A percentile compares a stretch with the other conserved stretches of the same genome.
Evolutionary conservation across 2,888 invertebrate species (phyloP).

Genomic region (Leptarthrus brevirostris): DNA sequence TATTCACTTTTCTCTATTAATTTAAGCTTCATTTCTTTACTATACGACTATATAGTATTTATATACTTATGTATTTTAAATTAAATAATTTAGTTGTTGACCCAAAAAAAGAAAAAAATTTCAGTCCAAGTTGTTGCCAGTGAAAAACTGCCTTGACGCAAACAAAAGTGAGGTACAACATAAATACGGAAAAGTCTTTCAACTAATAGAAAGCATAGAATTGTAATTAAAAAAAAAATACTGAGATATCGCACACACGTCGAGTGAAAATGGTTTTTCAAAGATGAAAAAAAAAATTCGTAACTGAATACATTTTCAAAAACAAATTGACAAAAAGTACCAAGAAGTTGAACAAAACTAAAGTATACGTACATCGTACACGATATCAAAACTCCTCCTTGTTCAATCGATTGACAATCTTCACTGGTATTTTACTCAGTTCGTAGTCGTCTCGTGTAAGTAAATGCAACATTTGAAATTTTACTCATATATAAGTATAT

Average conservation of each 20-base stretch:
- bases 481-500: slow-evolving; percentile 38
- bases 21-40: slow-evolving; percentile 9
- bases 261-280: too few relatives aligned
- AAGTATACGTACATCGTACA: not conserved
- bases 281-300: too few relatives aligned
- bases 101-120: slow-evolving; percentile 44
- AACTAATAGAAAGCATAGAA: too few relatives aligned
- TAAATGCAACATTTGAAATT: slow-evolving; percentile 50
- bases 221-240: not conserved
- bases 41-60: slow-evolving; percentile 23
- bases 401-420: slow-evolving; percentile 7
- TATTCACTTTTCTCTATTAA: slow-evolving; percentile 17
- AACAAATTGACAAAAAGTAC: too few relatives aligned
- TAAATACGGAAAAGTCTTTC: too few relatives aligned
- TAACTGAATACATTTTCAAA: too few relatives aligned
- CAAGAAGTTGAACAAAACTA: too few relatives aligned
- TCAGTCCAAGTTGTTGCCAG: slow-evolving; percentile 54
- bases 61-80: slow-evolving; percentile 26
- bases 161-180: slow-evolving; percentile 6
- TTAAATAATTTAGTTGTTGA: slow-evolving; percentile 36
- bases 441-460: slow-evolving; percentile 35
- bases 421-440: slow-evolving; percentile 33
- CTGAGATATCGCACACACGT: slow-evolving; percentile 7
- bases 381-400: not conserved
- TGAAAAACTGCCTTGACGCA: slow-evolving; percentile 51